A percentile compares a stretch with the other conserved stretches of the same genome.
Conservation (phyloP, 2,113 vertebrate genomes). For the Nematolebias whitei region DNA sequence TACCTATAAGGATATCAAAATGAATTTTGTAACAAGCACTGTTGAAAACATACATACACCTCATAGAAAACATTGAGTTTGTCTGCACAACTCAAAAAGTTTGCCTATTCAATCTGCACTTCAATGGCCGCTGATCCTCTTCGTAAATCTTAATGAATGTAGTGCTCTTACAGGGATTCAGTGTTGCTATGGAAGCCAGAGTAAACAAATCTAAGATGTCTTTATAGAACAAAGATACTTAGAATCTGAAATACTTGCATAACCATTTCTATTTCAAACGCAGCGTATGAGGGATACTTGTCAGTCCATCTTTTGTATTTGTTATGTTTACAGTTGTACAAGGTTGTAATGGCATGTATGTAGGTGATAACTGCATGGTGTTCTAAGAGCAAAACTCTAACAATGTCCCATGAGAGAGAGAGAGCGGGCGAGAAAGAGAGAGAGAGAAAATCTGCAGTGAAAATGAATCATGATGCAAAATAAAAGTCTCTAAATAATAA, state of each 20-base stretch:
- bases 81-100: constrained; percentile 12
- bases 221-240: neutral
- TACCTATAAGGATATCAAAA: neutral
- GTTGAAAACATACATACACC: too few relatives aligned
- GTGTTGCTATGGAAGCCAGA: constrained; percentile 40
- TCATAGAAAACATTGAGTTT: too few relatives aligned
- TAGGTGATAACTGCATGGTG: constrained; percentile 38
- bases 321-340: constrained; percentile 5
- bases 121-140: constrained; percentile 3
- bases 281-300: neutral
- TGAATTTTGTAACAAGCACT: neutral
- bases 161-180: constrained; percentile 4
- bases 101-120: constrained; percentile 13
- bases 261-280: constrained; percentile 4
- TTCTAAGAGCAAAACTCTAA: constrained; percentile 37
- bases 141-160: constrained; percentile 26
- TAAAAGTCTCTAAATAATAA: neutral
- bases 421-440: too few relatives aligned
- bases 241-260: constrained; percentile 9
- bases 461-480: constrained; percentile 2
- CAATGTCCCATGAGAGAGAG: constrained; percentile 46
- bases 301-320: constrained; percentile 3
- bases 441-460: constrained; percentile 1
- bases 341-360: constrained; percentile 24
- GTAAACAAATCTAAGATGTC: constrained; percentile 42